phyloP scores from a whole-genome alignment of 2,113 vertebrate species.

The Balaenoptera acutorostrata region DNA sequence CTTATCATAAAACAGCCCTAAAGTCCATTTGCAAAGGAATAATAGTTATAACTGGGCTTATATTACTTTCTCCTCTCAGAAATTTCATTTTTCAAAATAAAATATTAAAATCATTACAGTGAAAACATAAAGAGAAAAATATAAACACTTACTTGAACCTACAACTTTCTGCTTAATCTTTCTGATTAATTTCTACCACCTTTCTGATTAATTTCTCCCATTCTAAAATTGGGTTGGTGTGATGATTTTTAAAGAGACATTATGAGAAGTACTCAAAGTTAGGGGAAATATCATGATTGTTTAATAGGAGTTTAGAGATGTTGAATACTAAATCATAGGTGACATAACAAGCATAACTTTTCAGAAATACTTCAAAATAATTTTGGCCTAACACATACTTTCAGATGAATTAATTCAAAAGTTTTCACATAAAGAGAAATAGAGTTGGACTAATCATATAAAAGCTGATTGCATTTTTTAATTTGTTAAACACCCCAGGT shows the following conservation, averaged over 20 bases:
- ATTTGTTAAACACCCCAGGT: not conserved
- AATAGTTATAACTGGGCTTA: not conserved
- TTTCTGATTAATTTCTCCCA: not conserved
- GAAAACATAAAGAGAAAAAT: constrained; percentile 13
- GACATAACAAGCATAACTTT: not conserved
- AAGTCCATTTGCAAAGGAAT: not conserved
- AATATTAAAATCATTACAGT: not conserved
- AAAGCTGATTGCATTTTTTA: not conserved
- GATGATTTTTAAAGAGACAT: not conserved
- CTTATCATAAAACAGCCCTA: not conserved
- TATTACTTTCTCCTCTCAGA: not conserved
- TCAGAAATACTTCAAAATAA: not conserved
- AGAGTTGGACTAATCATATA: not conserved
- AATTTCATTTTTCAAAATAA: constrained; percentile 21
- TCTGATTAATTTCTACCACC: not conserved
- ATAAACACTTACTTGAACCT: not conserved
- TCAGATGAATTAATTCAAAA: not conserved
- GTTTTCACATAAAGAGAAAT: not conserved
- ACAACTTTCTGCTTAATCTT: not conserved
- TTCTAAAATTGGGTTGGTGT: not conserved
- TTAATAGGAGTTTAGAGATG: not conserved
- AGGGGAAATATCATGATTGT: not conserved
- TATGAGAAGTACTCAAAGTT: not conserved
- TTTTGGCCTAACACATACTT: not conserved
- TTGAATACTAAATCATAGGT: not conserved